phyloP scores from a whole-genome alignment of 2,797 vertebrate species.

The Spinus olivaceus region DNA sequence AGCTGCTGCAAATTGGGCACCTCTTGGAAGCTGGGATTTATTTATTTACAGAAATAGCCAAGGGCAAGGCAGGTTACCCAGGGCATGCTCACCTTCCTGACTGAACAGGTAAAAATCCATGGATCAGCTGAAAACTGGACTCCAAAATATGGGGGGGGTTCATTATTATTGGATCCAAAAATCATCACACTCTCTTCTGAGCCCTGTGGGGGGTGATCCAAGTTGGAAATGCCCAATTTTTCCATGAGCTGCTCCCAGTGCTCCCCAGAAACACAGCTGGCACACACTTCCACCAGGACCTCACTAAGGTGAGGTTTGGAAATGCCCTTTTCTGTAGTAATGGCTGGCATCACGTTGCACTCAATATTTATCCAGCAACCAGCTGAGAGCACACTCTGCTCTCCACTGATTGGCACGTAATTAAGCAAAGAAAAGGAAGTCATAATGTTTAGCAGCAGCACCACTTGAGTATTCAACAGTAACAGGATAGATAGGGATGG shows the following conservation, averaged over 20 bases:
- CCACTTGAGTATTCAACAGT: constrained; percentile 36
- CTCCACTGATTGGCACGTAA: constrained; percentile 45
- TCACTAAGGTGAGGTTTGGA: not conserved
- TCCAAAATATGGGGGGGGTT: not conserved
- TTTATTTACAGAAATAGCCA: not conserved
- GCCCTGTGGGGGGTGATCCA: rapidly evolving
- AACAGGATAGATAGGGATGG: constrained; percentile 18
- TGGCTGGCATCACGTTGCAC: not conserved
- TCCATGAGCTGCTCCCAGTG: not conserved
- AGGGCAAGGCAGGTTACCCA: not conserved
- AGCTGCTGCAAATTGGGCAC: not conserved
- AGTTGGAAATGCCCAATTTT: not conserved
- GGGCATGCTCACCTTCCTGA: not conserved
- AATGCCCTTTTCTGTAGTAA: not conserved
- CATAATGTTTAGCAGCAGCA: constrained; percentile 33
- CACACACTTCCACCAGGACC: not conserved
- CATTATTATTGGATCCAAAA: not conserved
- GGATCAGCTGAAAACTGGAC: not conserved
- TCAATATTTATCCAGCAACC: constrained; percentile 38
- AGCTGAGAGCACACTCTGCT: constrained; percentile 27
- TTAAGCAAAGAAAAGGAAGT: constrained; percentile 54
- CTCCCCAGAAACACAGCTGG: not conserved
- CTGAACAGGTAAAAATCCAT: not conserved
- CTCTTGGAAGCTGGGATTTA: not conserved
- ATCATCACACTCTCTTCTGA: not conserved